Evolutionary conservation across 92 coral and sea anemone species (phyloP), one percentile per base, ranked within the genome.

Genomic region (Bergia puertoricense): DNA sequence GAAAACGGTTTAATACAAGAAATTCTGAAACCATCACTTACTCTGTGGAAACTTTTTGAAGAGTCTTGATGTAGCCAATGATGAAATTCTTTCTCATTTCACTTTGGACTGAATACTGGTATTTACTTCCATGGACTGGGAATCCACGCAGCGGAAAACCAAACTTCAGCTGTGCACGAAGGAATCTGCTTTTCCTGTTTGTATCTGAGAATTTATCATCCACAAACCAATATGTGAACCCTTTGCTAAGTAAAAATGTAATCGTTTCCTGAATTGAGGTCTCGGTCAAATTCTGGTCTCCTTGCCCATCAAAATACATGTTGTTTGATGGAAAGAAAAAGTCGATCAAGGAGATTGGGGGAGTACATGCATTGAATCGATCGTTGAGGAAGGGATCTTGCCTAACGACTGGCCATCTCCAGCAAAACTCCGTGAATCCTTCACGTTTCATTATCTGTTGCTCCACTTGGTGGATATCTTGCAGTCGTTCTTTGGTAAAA

Each of bases 81-180:
- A 95, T 40, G 71, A 84, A 97, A 0, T 75, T 65, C 54, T 90
- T 83, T 80, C 82, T 91, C 43, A 82, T 81, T 8, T 59, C 54
- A 0, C 39, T 67, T 44, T 94, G 97, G 5, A 82, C 74, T 20
- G 46, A 38, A 6, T 8, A 51, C 51, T 57, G 44, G 4, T 88
- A 82, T 5, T 16, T 42, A 6, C 14, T 8, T 14, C 81, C 92
- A 20, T 51, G 80, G 8, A 73, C 73, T 4, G 50, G 74, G 45
- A 88, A 86, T 10, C 96, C 93, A 43, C 92, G 89, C 67, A 93
- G 77, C 6, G 99, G 99, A 46, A 10, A 91, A 1, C 99, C 99
- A 91, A 97, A 93, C 90, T 89, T 94, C 18, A 97, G 30, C 74
- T 95, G 96, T 15, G 99, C 98, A 6, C 99, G 96, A 36, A 97